Percentiles rank a stretch among this genome's conserved stretches.
phyloP scores from a whole-genome alignment of 2,797 vertebrate species.

The Champsocephalus gunnari region DNA sequence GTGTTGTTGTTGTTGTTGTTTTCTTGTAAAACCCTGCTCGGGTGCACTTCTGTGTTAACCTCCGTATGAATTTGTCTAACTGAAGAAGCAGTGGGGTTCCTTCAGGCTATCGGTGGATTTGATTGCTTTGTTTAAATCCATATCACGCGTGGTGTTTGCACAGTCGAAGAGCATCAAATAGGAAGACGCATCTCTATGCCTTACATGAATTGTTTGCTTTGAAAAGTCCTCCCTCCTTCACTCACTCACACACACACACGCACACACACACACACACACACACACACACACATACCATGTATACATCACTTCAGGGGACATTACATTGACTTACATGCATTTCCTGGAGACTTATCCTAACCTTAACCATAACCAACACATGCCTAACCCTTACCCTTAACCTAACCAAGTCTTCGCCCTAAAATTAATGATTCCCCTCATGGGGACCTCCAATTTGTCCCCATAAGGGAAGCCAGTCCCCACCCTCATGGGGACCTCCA shows the following conservation, averaged over 20 bases:
- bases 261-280: slow-evolving; percentile 9
- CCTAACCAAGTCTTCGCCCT: too few relatives aligned
- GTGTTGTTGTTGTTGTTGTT: neutral
- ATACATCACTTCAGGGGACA: too few relatives aligned
- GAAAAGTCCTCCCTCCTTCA: slow-evolving; percentile 17
- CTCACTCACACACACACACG: slow-evolving; percentile 13
- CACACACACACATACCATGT: too few relatives aligned
- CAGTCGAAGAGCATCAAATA: slow-evolving; percentile 26
- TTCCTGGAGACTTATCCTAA: too few relatives aligned
- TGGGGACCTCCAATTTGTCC: too few relatives aligned
- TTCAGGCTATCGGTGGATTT: slow-evolving; percentile 15
- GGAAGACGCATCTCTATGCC: slow-evolving; percentile 7
- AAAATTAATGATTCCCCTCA: too few relatives aligned
- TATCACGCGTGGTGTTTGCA: slow-evolving; percentile 28
- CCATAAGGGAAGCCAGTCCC: too few relatives aligned
- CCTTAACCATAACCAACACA: too few relatives aligned
- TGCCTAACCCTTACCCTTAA: too few relatives aligned
- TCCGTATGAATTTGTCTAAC: slow-evolving; percentile 10
- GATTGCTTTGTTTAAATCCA: slow-evolving; percentile 51
- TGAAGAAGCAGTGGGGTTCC: slow-evolving; percentile 7
- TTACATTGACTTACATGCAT: too few relatives aligned
- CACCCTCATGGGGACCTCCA: too few relatives aligned
- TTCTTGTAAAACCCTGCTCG: neutral
- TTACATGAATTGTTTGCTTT: slow-evolving; percentile 37
- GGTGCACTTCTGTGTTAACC: neutral